Base-by-base conservation (phyloP, 2,113 vertebrate species). In the Microtus pennsylvanicus region DNA sequence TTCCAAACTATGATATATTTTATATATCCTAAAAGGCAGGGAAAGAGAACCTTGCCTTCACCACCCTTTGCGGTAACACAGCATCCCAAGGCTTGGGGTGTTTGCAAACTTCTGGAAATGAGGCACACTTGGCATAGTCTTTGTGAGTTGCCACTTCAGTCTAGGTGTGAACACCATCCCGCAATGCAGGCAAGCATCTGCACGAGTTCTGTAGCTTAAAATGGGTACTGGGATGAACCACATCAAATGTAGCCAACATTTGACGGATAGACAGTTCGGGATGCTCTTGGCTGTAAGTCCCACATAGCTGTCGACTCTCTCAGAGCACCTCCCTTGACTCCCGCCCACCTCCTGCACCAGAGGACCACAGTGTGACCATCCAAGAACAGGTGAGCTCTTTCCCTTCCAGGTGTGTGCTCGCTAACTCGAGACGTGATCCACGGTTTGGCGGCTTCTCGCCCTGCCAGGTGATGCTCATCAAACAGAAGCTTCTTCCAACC, bases 161-260 rank as follows among this genome's bases (percentile, higher is more conserved):
- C 3, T 33, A 50, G 26, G n/a, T 52, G 50, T 4, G 78, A 26
- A 17, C 38, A 47, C 19, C 63, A 70, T 65, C 22, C 42, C 30
- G 38, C 52, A 50, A 82, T 33, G 7, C 47, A 6, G 35, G 4
- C 4, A 42, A 24, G 72, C 8, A 7, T 50, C 35, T 50, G 45
- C 21, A 4, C 0, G 0, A 0, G 26, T 33, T 3, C n/a, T 1
- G 7, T 16, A 6, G 11, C 4, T 58, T 24, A 6, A 10, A 42
- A 35, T 2, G 1, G 4, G 12, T 7, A 2, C 63, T 3, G 38
- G 52, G 83, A 61, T 17, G 13, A 38, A 33, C 8, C 2, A 13
- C 0, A 1, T 1, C 2, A 17, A 0, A 2, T 1, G 21, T 1
- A 1, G n/a, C 80, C 47, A 74, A 5, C 6, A 3, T 2, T 4